phyloP scores from a whole-genome alignment of 1,140 invertebrate genomes.

The Andrena cerasifolii region DNA sequence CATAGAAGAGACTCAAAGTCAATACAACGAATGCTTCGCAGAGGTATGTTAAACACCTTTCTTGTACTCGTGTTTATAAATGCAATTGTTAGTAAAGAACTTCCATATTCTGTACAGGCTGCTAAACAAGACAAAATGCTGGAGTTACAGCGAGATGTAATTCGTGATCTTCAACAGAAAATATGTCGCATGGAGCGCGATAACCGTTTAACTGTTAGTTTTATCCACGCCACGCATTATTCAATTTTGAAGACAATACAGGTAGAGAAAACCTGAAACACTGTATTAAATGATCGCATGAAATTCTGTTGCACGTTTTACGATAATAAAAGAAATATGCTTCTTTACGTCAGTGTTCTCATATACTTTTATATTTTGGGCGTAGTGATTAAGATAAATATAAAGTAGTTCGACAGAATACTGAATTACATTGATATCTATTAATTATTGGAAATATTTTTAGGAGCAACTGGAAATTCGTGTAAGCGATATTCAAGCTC shows the following conservation, averaged over 20 bases:
- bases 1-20: conserved; percentile 74
- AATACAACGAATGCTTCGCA: conserved; percentile 78
- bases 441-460: conserved; percentile 50
- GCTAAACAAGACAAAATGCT: conserved; percentile 74
- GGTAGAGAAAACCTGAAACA: conserved; percentile 63
- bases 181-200: conserved; percentile 68
- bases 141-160: conserved; percentile 75
- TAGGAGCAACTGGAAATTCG: conserved; percentile 71
- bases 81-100: conserved; percentile 33
- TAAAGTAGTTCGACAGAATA: conserved; percentile 18
- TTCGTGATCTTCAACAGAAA: conserved; percentile 69
- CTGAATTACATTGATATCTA: conserved; percentile 8
- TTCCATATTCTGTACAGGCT: conserved; percentile 66
- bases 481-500: conserved; percentile 51
- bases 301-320: background rate
- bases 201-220: conserved; percentile 64
- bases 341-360: conserved; percentile 2
- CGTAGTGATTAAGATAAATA: conserved; percentile 9
- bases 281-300: background rate
- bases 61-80: conserved; percentile 1
- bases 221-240: conserved; percentile 72
- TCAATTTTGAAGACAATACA: conserved; percentile 71
- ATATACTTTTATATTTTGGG: conserved; percentile 17
- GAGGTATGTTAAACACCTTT: conserved; percentile 68
- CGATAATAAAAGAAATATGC: conserved; percentile 19